A percentile compares a stretch with the other conserved stretches of the same genome.
Conservation (phyloP, 2,797 vertebrate species). For the Alfaro cultratus region DNA sequence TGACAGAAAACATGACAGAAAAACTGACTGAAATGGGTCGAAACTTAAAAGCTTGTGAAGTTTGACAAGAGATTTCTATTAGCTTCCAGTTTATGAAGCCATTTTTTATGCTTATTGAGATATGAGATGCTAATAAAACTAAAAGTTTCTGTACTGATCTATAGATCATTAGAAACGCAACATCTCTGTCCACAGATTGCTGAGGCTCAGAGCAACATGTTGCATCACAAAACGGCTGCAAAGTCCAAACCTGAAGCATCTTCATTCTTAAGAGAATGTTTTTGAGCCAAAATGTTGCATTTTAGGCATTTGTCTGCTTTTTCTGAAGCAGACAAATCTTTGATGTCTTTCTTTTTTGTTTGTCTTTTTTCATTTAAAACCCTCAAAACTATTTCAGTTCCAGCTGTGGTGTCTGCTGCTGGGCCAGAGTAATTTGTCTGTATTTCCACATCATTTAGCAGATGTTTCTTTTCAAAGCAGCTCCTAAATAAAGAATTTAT, state of each 20-base stretch:
- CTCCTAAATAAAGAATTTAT: constrained; percentile 1
- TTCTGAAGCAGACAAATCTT: neutral
- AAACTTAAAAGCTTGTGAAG: neutral
- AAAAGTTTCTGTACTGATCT: neutral
- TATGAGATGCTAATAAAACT: neutral
- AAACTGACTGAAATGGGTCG: neutral
- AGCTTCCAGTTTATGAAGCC: neutral
- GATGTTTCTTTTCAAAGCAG: neutral
- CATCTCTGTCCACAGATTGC: neutral
- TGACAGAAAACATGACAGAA: neutral
- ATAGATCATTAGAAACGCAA: neutral
- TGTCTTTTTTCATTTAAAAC: neutral
- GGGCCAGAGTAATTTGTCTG: neutral
- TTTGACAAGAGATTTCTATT: neutral
- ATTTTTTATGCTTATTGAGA: neutral
- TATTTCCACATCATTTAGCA: constrained; percentile 2
- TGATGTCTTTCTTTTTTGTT: neutral
- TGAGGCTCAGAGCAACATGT: neutral
- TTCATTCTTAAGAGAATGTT: neutral
- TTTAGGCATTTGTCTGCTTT: neutral
- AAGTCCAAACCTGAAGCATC: neutral
- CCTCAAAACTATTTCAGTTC: neutral
- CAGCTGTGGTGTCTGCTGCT: neutral
- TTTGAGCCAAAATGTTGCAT: neutral
- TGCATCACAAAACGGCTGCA: neutral